Evolutionary conservation across 1,140 invertebrate genomes (phyloP).

Genomic region (Periplaneta americana): DNA sequence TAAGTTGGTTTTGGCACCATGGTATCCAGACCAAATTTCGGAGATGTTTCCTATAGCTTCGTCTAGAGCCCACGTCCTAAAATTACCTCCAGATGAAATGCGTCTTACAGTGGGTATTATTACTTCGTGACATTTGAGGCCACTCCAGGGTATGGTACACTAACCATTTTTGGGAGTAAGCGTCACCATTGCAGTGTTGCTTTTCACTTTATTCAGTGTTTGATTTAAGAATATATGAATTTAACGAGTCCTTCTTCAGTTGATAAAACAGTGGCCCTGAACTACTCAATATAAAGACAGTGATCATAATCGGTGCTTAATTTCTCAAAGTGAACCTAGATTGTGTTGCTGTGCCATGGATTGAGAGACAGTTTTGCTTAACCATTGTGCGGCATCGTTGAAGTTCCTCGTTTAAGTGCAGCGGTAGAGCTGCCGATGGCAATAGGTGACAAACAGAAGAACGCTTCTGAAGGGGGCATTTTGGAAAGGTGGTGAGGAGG

Average conservation of each 20-base stretch:
- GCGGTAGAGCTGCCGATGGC: background rate
- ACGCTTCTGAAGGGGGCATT: background rate
- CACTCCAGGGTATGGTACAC: background rate
- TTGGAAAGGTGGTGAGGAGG: constrained; percentile 4
- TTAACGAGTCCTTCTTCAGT: background rate
- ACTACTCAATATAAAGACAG: background rate
- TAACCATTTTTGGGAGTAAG: background rate
- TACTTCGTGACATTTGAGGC: background rate
- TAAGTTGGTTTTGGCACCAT: background rate
- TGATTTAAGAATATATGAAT: background rate
- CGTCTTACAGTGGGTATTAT: background rate
- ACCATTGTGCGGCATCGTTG: constrained; percentile 1
- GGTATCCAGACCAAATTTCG: background rate
- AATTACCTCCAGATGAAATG: background rate
- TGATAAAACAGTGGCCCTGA: background rate
- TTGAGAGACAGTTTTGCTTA: background rate
- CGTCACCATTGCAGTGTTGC: background rate
- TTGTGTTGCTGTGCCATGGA: background rate
- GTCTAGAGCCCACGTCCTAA: background rate
- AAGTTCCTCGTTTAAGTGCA: constrained; percentile 16
- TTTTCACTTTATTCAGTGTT: background rate
- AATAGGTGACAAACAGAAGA: background rate
- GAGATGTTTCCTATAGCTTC: background rate
- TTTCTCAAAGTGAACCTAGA: background rate
- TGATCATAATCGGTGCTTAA: constrained; percentile 1